Base-by-base conservation (phyloP, 2,888 invertebrate species). In the Proisotoma minuta region DNA sequence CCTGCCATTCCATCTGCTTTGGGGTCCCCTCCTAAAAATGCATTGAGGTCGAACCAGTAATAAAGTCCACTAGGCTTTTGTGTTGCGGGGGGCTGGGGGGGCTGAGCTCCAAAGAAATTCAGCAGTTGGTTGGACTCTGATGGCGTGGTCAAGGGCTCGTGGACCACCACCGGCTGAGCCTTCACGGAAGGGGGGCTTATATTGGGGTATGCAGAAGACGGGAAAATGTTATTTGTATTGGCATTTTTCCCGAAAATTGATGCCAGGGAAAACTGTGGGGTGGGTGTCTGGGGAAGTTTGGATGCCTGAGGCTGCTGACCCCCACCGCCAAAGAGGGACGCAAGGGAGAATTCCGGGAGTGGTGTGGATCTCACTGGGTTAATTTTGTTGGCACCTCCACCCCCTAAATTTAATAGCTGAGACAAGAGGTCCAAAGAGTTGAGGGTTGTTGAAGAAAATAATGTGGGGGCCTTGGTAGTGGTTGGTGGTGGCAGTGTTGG, bases 61-160 rank as follows among this genome's bases (percentile, higher is more conserved):
- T 72, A 72, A 18, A 69, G 63, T 18, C 72, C 72, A 59, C 51
- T 65, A 0, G 68, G 65, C n/a, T n/a, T n/a, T n/a, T n/a, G n/a
- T n/a, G n/a, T n/a, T n/a, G n/a, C n/a, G 34, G 68, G 66, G 10
- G 62, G 52, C 12, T 62, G 59, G 26, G 53, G 49, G n/a, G 63
- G 67, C 57, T 59, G 34, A 58, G 62, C 63, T 22, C 65, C 58
- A 49, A 71, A 66, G 47, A 66, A 61, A 52, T 66, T 71, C 0
- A 68, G 29, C 5, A 63, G 54, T 78, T 88, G 88, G 62, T 88
- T 83, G 62, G 85, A 84, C 52, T 83, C 84, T n/a, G 83, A 83
- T 76, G 84, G 84, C 10, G 83, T 79, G 3, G 26, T 8, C 5
- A 8, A 18, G 29, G 29, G 54, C 34, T 34, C 34, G n/a, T n/a